phyloP scores from a whole-genome alignment of 2,113 vertebrate species.

The Phrynocephalus versicolor region DNA sequence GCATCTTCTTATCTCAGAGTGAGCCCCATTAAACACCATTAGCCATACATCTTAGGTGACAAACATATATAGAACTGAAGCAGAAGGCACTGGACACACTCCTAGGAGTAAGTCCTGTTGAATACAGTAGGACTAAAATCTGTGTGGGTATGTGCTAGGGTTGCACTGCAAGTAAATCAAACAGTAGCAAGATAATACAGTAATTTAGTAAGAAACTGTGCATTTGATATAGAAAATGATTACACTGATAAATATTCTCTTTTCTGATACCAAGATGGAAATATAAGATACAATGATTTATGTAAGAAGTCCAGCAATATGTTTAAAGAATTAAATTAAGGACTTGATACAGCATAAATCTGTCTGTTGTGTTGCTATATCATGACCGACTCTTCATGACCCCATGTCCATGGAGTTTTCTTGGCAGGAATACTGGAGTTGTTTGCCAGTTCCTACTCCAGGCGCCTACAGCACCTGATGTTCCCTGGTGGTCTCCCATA shows the following conservation, averaged over 20 bases:
- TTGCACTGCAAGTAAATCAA: constrained; percentile 4
- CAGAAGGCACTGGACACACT: background rate
- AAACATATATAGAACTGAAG: too few relatives aligned
- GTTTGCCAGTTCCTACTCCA: too few relatives aligned
- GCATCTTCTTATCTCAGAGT: background rate
- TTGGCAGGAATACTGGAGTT: too few relatives aligned
- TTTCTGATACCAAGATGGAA: background rate
- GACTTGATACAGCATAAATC: too few relatives aligned
- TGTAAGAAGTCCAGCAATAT: too few relatives aligned
- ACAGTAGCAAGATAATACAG: background rate
- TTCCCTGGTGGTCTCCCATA: too few relatives aligned
- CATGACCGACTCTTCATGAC: too few relatives aligned
- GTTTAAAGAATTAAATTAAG: too few relatives aligned
- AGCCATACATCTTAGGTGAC: too few relatives aligned
- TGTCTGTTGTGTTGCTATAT: too few relatives aligned
- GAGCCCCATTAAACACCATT: background rate
- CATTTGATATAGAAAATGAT: background rate
- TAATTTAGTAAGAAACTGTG: background rate
- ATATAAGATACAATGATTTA: background rate
- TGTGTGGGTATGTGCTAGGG: background rate
- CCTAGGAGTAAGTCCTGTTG: background rate
- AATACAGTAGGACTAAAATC: background rate
- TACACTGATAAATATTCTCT: background rate
- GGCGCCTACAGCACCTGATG: too few relatives aligned
- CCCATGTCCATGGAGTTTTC: too few relatives aligned